Evolutionary conservation across 2,888 invertebrate species (phyloP).

Genomic region (Aphelenchoides bicaudatus): DNA sequence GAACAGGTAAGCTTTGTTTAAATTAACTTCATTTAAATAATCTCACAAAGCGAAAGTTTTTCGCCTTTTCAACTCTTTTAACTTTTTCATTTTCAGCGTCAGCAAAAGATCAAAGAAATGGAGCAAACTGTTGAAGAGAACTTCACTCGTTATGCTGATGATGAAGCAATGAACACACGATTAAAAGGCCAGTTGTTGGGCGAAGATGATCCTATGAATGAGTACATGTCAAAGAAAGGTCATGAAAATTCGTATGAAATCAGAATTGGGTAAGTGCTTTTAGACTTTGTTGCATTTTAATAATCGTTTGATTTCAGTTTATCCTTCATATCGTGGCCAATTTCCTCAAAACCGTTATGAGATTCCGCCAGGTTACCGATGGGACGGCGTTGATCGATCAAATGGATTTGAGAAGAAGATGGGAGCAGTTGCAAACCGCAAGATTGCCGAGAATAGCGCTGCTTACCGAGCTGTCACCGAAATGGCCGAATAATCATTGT

Average conservation of each 20-base stretch:
- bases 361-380: slow-evolving; percentile 86
- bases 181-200: slow-evolving; percentile 66
- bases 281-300: not conserved
- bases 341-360: slow-evolving; percentile 82
- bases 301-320: slow-evolving; percentile 49
- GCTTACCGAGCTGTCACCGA: slow-evolving; percentile 35
- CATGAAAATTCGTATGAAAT: slow-evolving; percentile 66
- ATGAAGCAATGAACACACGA: slow-evolving; percentile 78
- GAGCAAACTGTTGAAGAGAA: slow-evolving; percentile 83
- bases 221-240: slow-evolving; percentile 69
- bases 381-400: slow-evolving; percentile 97
- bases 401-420: slow-evolving; percentile 89
- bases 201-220: slow-evolving; percentile 88
- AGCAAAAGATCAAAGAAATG: slow-evolving; percentile 72
- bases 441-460: slow-evolving; percentile 42
- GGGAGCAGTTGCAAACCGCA: slow-evolving; percentile 38
- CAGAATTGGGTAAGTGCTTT: slow-evolving; percentile 37
- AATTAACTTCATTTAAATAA: not conserved
- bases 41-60: slow-evolving; percentile 13
- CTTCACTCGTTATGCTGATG: slow-evolving; percentile 81
- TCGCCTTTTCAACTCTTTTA: slow-evolving; percentile 6
- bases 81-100: slow-evolving; percentile 63
- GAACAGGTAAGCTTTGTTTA: slow-evolving; percentile 33
- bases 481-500: not conserved
- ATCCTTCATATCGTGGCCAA: slow-evolving; percentile 72